These are phyloP conservation scores for Acholoe squamosa DNA, from an alignment of 2,888 invertebrate species.

Conservation along the genomic window DNA sequence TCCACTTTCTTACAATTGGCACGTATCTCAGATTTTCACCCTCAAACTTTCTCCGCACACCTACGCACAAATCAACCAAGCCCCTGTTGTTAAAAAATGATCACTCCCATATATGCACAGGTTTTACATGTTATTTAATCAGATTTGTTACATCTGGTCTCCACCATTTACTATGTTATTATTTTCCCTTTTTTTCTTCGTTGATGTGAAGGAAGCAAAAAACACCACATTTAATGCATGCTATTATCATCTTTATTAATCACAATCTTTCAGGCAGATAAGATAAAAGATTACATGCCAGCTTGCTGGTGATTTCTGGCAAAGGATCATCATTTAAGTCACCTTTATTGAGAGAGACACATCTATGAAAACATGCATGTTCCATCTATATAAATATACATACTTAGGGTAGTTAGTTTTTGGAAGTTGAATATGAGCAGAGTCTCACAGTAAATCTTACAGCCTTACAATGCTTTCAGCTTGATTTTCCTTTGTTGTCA, in stretches of 20 bases:
- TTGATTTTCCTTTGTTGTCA: neutral
- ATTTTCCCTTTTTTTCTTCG: neutral
- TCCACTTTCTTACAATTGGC: neutral
- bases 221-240: neutral
- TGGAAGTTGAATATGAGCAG: constrained; percentile 21
- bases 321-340: neutral
- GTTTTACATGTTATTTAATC: neutral
- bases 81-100: no score
- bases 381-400: neutral
- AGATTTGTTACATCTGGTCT: neutral
- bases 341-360: neutral
- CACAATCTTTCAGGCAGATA: neutral
- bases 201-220: neutral
- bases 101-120: no score
- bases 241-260: neutral
- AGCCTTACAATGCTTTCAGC: no score
- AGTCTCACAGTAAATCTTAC: neutral
- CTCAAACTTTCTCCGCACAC: neutral
- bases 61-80: neutral
- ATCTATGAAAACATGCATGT: neutral
- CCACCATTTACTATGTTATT: neutral
- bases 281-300: neutral
- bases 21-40: no score
- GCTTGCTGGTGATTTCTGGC: neutral
- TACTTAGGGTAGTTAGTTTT: neutral